Base-by-base conservation (phyloP, 2,113 vertebrate species). In the Oxyura jamaicensis region DNA sequence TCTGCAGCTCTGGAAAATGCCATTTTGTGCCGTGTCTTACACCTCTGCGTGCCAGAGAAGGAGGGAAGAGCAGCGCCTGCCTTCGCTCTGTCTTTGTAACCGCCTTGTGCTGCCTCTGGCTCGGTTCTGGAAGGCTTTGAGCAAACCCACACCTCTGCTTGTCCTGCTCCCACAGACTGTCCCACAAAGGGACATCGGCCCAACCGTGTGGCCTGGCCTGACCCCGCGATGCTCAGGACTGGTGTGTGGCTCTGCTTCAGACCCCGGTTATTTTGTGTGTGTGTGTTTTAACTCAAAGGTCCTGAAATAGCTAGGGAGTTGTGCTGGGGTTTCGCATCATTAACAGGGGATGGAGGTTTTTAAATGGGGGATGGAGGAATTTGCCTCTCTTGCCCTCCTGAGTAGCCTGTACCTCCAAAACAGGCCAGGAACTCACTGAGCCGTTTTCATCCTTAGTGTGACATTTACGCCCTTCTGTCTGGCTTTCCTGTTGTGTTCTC, bases 121-220 rank as follows among this genome's bases (percentile, higher is more conserved):
- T 50, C 23, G 6, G 22, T 50, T 23, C 50, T 35, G 26, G 56
- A 55, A 8, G 52, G 18, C 29, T 50, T 9, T 55, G n/a, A 22
- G 68, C 31, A 86, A 63, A 59, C 16, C 28, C 56, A 41, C 7
- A 53, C 7, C 2, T 65, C 29, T 83, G 33, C 44, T 67, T 36
- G 19, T 65, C 8, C 3, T 19, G 29, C 41, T 26, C 41, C 60
- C 71, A 46, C 60, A 79, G 28, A 8, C 20, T 42, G 56, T 15
- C 28, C 59, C 72, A 52, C 0, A 0, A 62, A 65, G 62, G 12
- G 28, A 50, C 29, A 10, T 39, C 2, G 5, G 26, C 13, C 50
- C 86, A 86, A 0, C 25, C 73, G 4, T 0, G 0, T 56, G 58
- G 19, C 33, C 53, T 80, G 63, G 35, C 9, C 23, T 66, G 52